phyloP scores from a whole-genome alignment of 2,797 vertebrate species.

The Pyrocephalus nanus region DNA sequence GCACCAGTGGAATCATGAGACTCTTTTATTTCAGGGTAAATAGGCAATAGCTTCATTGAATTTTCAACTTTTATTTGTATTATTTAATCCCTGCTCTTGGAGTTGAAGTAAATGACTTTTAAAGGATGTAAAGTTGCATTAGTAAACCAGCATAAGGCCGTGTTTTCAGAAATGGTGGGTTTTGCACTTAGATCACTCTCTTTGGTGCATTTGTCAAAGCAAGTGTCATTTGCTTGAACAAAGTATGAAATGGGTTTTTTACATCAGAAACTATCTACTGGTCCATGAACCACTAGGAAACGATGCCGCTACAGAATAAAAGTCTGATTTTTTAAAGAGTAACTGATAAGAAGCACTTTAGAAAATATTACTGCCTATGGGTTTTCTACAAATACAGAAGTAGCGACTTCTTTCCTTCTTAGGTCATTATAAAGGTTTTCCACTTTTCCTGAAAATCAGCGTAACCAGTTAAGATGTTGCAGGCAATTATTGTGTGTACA shows the following conservation, averaged over 20 bases:
- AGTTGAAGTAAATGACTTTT: constrained; percentile 75
- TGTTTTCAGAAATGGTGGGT: constrained; percentile 45
- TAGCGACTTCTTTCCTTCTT: too few relatives aligned
- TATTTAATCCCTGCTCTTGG: constrained; percentile 77
- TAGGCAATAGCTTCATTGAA: constrained; percentile 74
- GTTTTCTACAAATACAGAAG: constrained; percentile 32
- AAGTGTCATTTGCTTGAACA: constrained; percentile 22
- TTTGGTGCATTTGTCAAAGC: constrained; percentile 27
- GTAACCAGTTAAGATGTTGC: neutral
- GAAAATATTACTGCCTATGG: constrained; percentile 40
- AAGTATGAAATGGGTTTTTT: constrained; percentile 25
- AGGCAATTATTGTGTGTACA: neutral
- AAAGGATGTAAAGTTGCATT: constrained; percentile 73
- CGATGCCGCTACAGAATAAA: neutral
- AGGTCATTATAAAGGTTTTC: neutral
- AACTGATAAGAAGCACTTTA: constrained; percentile 65
- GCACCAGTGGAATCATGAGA: constrained; percentile 67
- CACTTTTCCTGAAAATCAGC: neutral
- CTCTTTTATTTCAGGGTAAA: constrained; percentile 77
- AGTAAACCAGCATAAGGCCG: constrained; percentile 70
- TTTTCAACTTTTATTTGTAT: constrained; percentile 73
- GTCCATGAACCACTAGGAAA: constrained; percentile 14
- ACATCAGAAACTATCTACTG: constrained; percentile 54
- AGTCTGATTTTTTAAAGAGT: constrained; percentile 1
- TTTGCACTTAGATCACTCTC: constrained; percentile 31